Evolutionary conservation across 2,113 vertebrate species (phyloP).

Genomic region (Vicugna pacos): DNA sequence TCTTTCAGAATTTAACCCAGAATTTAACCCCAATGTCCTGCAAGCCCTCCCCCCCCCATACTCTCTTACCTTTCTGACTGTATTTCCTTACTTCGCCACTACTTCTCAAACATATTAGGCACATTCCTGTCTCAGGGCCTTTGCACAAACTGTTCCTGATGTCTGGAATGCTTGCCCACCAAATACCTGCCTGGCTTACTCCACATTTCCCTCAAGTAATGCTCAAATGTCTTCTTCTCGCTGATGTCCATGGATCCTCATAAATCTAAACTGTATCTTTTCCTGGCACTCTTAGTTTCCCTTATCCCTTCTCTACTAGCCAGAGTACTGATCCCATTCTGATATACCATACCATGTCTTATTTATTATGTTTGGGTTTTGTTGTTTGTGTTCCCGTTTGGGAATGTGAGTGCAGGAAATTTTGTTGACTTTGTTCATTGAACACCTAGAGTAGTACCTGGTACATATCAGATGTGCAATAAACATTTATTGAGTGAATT

Average conservation of each 20-base stretch:
- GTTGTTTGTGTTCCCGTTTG: background rate
- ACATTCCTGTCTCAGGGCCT: background rate
- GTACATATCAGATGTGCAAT: background rate
- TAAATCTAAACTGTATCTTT: background rate
- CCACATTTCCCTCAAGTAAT: background rate
- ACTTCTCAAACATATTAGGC: background rate
- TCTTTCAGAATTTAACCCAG: background rate
- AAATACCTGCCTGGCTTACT: background rate
- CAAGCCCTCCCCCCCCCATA: background rate
- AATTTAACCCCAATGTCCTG: background rate
- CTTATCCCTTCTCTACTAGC: background rate
- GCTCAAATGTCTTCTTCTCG: background rate
- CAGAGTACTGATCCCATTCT: background rate
- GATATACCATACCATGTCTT: background rate
- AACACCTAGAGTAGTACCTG: background rate
- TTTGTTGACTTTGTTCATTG: background rate
- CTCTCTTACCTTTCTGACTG: background rate
- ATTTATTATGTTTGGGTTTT: background rate
- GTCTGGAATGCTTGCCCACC: background rate
- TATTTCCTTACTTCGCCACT: background rate
- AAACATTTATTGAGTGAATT: background rate
- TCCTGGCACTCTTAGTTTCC: background rate
- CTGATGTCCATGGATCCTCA: background rate
- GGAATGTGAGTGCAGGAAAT: background rate
- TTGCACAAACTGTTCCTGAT: background rate